phyloP scores from a whole-genome alignment of 1,140 invertebrate genomes.

The Aphaenogaster ashmeadi region DNA sequence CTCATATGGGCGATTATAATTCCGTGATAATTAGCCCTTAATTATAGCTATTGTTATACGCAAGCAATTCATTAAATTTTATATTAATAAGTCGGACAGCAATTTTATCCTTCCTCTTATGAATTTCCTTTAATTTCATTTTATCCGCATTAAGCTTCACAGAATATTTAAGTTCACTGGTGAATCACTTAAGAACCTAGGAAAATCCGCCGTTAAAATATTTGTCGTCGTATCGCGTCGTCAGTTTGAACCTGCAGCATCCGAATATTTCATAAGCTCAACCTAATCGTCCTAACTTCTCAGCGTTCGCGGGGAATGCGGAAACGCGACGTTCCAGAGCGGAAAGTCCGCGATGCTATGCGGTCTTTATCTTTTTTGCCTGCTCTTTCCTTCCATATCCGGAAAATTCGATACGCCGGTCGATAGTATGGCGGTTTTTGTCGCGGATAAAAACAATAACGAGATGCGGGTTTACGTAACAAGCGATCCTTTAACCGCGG shows the following conservation, averaged over 20 bases:
- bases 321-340: conserved; percentile 64
- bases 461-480: background rate
- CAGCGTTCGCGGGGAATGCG: conserved; percentile 53
- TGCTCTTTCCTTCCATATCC: background rate
- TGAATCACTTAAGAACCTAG: background rate
- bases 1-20: background rate
- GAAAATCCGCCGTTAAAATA: background rate
- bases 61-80: background rate
- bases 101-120: background rate
- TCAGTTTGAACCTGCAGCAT: background rate
- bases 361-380: conserved; percentile 33
- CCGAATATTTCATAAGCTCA: conserved; percentile 31
- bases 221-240: background rate
- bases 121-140: background rate
- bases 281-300: background rate
- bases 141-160: background rate
- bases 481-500: background rate
- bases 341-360: conserved; percentile 51
- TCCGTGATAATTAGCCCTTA: background rate
- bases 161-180: background rate
- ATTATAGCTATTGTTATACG: background rate
- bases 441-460: background rate
- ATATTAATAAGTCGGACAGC: background rate
- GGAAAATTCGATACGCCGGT: background rate
- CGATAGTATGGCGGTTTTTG: background rate